Percentiles rank a stretch among this genome's conserved stretches.
Evolutionary conservation across 2,113 vertebrate species (phyloP).

Genomic region (Cynoglossus semilaevis): DNA sequence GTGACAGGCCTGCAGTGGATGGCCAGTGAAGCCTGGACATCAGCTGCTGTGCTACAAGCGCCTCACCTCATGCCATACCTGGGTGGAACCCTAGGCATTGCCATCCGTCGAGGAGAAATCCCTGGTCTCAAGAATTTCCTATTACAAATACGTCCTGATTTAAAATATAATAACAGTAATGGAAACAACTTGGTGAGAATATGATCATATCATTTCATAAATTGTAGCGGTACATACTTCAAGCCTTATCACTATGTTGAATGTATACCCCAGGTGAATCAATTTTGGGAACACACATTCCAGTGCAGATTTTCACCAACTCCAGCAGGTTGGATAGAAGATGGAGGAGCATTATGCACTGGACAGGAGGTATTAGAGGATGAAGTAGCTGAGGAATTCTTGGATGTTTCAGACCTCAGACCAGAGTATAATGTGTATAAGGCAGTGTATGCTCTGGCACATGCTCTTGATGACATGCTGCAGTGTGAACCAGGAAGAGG

Average conservation of each 20-base stretch:
- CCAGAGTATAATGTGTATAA: neutral
- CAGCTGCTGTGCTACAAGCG: neutral
- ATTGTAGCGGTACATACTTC: no score
- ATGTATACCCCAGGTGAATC: no score
- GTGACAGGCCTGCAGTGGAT: neutral
- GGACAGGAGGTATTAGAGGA: constrained; percentile 5
- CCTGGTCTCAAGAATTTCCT: constrained; percentile 45
- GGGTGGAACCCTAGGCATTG: neutral
- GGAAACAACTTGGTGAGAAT: no score
- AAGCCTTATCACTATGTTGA: neutral
- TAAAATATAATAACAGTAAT: no score
- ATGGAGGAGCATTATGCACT: neutral
- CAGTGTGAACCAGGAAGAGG: neutral
- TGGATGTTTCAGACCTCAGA: constrained; percentile 22
- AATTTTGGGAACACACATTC: neutral
- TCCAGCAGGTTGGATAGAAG: neutral
- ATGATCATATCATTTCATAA: no score
- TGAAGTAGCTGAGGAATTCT: neutral
- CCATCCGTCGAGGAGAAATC: neutral
- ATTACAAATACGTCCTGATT: constrained; percentile 22
- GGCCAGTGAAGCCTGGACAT: neutral
- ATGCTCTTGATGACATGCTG: neutral
- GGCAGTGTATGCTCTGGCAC: neutral
- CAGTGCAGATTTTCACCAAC: neutral
- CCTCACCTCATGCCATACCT: neutral